Conservation (phyloP, 1,140 invertebrate species). For the Zaprionus ornatus region DNA sequence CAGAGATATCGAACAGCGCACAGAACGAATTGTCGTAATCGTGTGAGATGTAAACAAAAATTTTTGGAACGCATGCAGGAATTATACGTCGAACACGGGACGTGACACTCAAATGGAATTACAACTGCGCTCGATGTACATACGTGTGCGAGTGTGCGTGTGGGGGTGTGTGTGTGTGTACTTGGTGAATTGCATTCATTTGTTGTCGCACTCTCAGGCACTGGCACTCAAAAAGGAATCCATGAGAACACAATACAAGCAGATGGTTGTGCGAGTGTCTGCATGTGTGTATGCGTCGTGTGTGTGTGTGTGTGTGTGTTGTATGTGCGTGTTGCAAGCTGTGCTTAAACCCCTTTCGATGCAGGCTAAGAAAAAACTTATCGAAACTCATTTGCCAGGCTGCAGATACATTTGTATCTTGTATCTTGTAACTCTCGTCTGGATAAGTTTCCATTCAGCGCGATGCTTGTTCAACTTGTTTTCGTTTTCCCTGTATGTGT, state of each 20-base stretch:
- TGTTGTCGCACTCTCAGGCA: not conserved
- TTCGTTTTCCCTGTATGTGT: slow-evolving; percentile 18
- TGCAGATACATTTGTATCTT: slow-evolving; percentile 16
- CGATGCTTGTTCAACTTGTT: slow-evolving; percentile 4
- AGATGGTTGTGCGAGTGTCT: slow-evolving; percentile 9
- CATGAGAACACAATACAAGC: slow-evolving; percentile 4
- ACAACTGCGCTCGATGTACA: slow-evolving; percentile 24
- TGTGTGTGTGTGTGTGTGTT: slow-evolving; percentile 23
- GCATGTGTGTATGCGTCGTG: slow-evolving; percentile 6
- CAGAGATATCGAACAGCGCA: slow-evolving; percentile 2
- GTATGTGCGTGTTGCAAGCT: slow-evolving; percentile 42
- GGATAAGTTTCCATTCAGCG: slow-evolving; percentile 2
- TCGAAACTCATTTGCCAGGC: slow-evolving; percentile 40
- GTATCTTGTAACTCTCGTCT: slow-evolving; percentile 1
- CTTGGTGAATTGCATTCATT: slow-evolving; percentile 9
- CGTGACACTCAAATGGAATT: slow-evolving; percentile 38
- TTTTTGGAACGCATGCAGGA: slow-evolving; percentile 51
- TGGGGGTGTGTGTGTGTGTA: not conserved
- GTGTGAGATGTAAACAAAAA: slow-evolving; percentile 42
- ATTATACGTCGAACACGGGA: slow-evolving; percentile 43
- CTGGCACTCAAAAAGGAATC: slow-evolving; percentile 1
- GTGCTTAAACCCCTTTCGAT: slow-evolving; percentile 46
- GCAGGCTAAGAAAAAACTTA: slow-evolving; percentile 29
- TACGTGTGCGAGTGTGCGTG: not conserved
- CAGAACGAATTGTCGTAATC: slow-evolving; percentile 29